phyloP scores from a whole-genome alignment of 2,888 invertebrate genomes.

The Lasiommata megera region DNA sequence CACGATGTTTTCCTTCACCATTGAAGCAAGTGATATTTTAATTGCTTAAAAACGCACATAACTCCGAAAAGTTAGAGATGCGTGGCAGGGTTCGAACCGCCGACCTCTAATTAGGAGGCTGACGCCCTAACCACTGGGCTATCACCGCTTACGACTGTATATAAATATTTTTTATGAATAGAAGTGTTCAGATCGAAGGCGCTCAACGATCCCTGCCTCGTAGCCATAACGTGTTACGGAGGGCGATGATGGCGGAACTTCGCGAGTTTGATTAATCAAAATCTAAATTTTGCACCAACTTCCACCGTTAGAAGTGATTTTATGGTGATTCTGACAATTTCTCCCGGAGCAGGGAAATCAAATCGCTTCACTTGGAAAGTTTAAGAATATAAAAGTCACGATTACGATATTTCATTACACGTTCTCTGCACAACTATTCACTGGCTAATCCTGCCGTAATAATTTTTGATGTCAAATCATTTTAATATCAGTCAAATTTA shows the following conservation, averaged over 20 bases:
- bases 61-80: too few species aligned
- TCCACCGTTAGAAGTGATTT: slow-evolving; percentile 6
- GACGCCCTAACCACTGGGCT: too few species aligned
- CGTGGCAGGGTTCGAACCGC: too few species aligned
- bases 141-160: too few species aligned
- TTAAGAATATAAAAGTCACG: background rate
- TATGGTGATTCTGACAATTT: slow-evolving; percentile 1
- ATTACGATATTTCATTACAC: background rate
- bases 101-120: too few species aligned
- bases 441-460: too few species aligned
- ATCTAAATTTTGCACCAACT: background rate
- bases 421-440: background rate
- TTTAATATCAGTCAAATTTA: too few species aligned
- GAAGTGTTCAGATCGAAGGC: background rate
- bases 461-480: too few species aligned
- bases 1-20: too few species aligned
- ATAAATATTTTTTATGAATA: background rate
- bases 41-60: too few species aligned
- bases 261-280: slow-evolving; percentile 8
- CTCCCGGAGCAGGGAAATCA: background rate
- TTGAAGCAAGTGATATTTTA: too few species aligned
- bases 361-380: background rate
- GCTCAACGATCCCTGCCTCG: background rate
- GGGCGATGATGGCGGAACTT: background rate
- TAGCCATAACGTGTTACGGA: slow-evolving; percentile 1